These are phyloP conservation scores for Leguminivora glycinivorella DNA, from an alignment of 1,140 invertebrate genomes.

Conservation along the genomic window DNA sequence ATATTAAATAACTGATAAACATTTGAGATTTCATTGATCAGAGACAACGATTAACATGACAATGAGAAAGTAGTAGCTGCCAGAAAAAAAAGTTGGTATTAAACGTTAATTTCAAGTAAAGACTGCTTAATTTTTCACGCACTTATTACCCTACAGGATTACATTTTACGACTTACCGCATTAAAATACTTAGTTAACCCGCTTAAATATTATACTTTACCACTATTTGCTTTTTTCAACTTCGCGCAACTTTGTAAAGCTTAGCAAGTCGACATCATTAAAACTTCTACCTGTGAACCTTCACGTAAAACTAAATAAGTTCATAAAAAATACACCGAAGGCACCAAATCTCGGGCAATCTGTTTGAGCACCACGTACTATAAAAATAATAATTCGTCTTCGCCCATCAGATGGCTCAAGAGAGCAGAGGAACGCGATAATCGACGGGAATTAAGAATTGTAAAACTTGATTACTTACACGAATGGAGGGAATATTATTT, in stretches of 20 bases:
- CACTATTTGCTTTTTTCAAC: constrained; percentile 23
- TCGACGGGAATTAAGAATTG: neutral
- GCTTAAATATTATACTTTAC: constrained; percentile 11
- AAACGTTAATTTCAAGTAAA: neutral
- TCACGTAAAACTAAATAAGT: constrained; percentile 20
- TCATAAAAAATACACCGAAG: constrained; percentile 46
- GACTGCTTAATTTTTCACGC: neutral
- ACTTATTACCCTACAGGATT: neutral
- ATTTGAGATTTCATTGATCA: neutral
- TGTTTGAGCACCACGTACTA: constrained; percentile 60
- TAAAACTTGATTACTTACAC: constrained; percentile 1
- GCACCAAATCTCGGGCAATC: constrained; percentile 64
- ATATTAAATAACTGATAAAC: neutral
- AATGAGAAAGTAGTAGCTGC: neutral
- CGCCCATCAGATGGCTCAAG: constrained; percentile 28
- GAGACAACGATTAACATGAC: neutral
- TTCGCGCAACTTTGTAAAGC: constrained; percentile 22
- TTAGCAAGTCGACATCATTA: constrained; percentile 22
- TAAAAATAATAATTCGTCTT: constrained; percentile 71
- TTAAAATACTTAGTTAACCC: neutral
- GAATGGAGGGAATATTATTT: neutral
- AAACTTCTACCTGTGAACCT: constrained; percentile 29
- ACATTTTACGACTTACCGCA: constrained; percentile 2
- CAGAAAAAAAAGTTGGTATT: neutral
- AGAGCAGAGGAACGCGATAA: constrained; percentile 8